Base-by-base conservation (phyloP, 2,797 vertebrate genomes). In the Graptemys geographica region DNA sequence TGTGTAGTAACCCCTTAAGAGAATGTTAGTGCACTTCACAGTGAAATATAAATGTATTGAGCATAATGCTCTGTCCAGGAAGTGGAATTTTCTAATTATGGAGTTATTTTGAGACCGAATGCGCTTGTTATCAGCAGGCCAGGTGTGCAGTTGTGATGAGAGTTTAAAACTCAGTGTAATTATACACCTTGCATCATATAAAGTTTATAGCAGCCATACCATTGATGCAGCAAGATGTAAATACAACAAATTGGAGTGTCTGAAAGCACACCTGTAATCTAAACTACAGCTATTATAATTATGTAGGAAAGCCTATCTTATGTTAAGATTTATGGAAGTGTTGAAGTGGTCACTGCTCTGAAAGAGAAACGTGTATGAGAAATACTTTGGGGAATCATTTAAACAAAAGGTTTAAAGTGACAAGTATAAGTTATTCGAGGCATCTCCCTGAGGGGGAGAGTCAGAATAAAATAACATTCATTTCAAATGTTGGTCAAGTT, bases 151-250 rank as follows among this genome's bases (percentile, higher is more conserved):
- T 96, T 85, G 93, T 65, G 94, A 90, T 94, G 89, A 88, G 94
- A 96, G 95, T 4, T 92, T 89, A 95, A 96, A 89, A 94, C 1
- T 2, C 86, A 82, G 95, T 76, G 94, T 97, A 98, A 98, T 97
- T 98, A 96, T 97, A 97, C 96, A 97, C 97, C 96, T 97, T 97
- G 96, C 94, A 84, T 95, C 96, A 96, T 95, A 92, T 93, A 95
- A 96, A 97, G 94, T 97, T 97, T 97, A 97, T 97, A 97, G 95
- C 94, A 94, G 94, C 94, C 55, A 1, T 80, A 82, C 92, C 95
- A 96, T 76, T 85, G 97, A 92, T 95, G 97, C 95, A 95, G 94
- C 90, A 94, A 96, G 90, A 96, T 91, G 95, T 95, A 97, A 97
- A 96, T 96, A 65, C 91, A 81, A 79, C n/a, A 52, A 94, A 91